Evolutionary conservation across 2,888 invertebrate species (phyloP), one percentile per base, ranked within the genome.

Genomic region (Spicauda simplicius): DNA sequence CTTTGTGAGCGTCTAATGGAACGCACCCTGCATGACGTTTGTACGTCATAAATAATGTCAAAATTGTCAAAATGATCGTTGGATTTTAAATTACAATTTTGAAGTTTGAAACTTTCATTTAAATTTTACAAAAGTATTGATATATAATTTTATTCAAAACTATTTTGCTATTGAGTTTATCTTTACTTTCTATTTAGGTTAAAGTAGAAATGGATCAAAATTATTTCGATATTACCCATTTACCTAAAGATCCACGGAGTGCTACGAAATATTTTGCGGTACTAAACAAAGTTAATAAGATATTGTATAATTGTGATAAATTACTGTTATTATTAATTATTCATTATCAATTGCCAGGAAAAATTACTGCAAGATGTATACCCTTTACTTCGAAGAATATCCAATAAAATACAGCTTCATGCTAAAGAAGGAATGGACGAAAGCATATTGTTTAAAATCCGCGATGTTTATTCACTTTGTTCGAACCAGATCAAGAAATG

Each of bases 401-500:
- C 82, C 25, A 73, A 76, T 16, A 83, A 82, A 72, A 70, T 88
- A 33, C 75, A 80, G 50, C 64, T 69, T 4, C 68, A 72, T 52
- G 67, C 62, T 14, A 75, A 73, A 30, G 72, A 74, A 41, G 76
- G 75, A 33, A 71, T 54, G 6, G 65, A 76, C 55, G 75, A 79
- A 55, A 72, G 73, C 30, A 62, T 80, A 8, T 63, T 76, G 16
- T 64, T 65, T 3, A 84, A 81, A 75, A 69, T 89, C 59, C 78
- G 79, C 33, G 85, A 88, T 73, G 78, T 88, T n/a, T 90, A 82
- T 66, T 75, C 79, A 16, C 74, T 93, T 16, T 88, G 91, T 76
- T 79, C 85, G 41, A 91, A 87, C 75, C 93, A 93, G 81, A 87
- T 93, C 58, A 84, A 84, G 67, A 93, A 92, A 77, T 87, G 88